phyloP scores from a whole-genome alignment of 1,140 invertebrate genomes.

The Notospermus geniculatus region DNA sequence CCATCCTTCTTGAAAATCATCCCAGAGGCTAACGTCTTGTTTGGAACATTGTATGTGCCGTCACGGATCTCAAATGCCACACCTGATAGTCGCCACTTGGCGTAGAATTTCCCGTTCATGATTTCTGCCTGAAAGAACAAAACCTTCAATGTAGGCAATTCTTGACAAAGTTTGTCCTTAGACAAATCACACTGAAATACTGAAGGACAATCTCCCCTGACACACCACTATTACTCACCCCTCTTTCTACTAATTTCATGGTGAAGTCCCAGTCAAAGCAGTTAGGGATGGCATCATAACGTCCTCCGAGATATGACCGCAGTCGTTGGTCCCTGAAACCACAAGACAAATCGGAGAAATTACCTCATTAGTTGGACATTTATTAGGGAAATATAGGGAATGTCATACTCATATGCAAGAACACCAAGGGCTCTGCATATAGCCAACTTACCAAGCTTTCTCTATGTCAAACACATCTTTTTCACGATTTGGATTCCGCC shows the following conservation, averaged over 20 bases:
- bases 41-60: slow-evolving; percentile 66
- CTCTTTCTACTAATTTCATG: slow-evolving; percentile 68
- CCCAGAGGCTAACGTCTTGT: slow-evolving; percentile 70
- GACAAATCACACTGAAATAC: too few relatives aligned
- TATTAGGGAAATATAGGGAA: too few relatives aligned
- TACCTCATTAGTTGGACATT: too few relatives aligned
- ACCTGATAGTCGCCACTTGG: slow-evolving; percentile 77
- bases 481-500: slow-evolving; percentile 62
- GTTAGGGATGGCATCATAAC: slow-evolving; percentile 76
- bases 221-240: too few relatives aligned
- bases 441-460: slow-evolving; percentile 65
- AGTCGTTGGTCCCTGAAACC: slow-evolving; percentile 64
- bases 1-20: slow-evolving; percentile 43
- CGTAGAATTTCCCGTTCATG: slow-evolving; percentile 71
- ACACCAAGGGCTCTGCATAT: too few relatives aligned
- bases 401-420: too few relatives aligned
- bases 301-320: slow-evolving; percentile 61
- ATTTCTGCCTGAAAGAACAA: slow-evolving; percentile 54
- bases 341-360: slow-evolving; percentile 9
- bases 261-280: slow-evolving; percentile 88
- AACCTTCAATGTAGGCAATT: too few relatives aligned
- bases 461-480: slow-evolving; percentile 63
- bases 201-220: too few relatives aligned
- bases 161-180: too few relatives aligned
- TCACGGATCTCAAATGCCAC: slow-evolving; percentile 82